phyloP scores from a whole-genome alignment of 2,888 invertebrate species.

The Parnassius mnemosyne region DNA sequence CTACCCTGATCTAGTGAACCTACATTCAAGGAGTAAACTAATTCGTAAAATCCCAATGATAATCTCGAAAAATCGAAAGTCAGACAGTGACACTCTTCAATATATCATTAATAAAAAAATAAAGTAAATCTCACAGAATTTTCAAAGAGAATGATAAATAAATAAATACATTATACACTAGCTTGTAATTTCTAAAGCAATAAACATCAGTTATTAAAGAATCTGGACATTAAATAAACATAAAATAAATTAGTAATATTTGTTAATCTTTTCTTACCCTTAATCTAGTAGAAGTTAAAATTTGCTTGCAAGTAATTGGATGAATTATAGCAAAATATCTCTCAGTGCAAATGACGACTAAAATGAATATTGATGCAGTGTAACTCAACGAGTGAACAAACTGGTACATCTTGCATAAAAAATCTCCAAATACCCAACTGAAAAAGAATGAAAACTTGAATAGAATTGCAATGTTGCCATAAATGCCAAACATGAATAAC shows the following conservation, averaged over 20 bases:
- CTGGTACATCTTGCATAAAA: slow-evolving; percentile 94
- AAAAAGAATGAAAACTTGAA: slow-evolving; percentile 44
- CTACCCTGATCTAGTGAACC: too few species aligned
- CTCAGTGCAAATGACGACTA: slow-evolving; percentile 93
- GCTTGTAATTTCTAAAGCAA: too few species aligned
- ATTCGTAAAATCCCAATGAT: too few species aligned
- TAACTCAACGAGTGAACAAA: slow-evolving; percentile 94
- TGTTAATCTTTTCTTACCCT: slow-evolving; percentile 78
- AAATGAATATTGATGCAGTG: slow-evolving; percentile 93
- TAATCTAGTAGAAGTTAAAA: slow-evolving; percentile 87
- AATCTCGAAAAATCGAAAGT: too few species aligned
- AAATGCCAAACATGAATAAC: background rate
- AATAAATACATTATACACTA: too few species aligned
- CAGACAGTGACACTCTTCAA: too few species aligned
- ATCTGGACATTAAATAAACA: too few species aligned
- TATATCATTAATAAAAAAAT: too few species aligned
- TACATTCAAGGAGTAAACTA: too few species aligned
- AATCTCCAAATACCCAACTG: slow-evolving; percentile 91
- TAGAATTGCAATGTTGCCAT: background rate
- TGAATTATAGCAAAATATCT: slow-evolving; percentile 92
- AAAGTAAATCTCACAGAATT: too few species aligned
- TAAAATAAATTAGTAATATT: background rate
- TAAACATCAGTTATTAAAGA: too few species aligned
- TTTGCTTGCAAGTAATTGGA: slow-evolving; percentile 91
- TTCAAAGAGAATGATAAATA: too few species aligned